A percentile compares a stretch with the other conserved stretches of the same genome.
These are phyloP conservation scores for Muscicapa adusta DNA, from an alignment of 2,113 vertebrate species.

Conservation along the genomic window DNA sequence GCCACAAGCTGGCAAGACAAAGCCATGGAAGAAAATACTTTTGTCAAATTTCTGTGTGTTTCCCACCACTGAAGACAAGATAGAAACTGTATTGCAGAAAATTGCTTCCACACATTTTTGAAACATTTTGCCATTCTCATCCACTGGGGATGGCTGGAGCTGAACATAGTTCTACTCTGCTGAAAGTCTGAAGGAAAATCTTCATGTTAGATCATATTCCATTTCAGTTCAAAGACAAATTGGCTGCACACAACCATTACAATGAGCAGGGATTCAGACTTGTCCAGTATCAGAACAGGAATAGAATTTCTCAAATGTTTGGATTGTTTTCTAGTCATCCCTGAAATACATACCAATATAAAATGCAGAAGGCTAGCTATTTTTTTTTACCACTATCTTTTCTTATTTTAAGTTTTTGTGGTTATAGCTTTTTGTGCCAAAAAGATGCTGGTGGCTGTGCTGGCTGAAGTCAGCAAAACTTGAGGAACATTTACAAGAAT, in stretches of 20 bases:
- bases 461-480: slow-evolving; percentile 32
- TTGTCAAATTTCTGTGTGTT: background rate
- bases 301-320: background rate
- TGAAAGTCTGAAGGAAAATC: background rate
- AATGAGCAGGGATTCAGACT: background rate
- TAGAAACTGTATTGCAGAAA: background rate
- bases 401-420: background rate
- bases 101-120: background rate
- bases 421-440: background rate
- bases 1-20: background rate
- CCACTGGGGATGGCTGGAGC: background rate
- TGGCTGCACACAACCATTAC: background rate
- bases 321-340: background rate
- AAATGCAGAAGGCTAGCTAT: background rate
- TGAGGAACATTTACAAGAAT: background rate
- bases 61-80: background rate
- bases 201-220: background rate
- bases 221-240: background rate
- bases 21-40: background rate
- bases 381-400: background rate
- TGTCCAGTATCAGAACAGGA: background rate
- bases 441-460: background rate
- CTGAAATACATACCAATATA: background rate
- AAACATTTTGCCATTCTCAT: background rate
- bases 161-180: background rate